Conservation (phyloP, 2,797 vertebrate species). For the Harpagifer antarcticus region DNA sequence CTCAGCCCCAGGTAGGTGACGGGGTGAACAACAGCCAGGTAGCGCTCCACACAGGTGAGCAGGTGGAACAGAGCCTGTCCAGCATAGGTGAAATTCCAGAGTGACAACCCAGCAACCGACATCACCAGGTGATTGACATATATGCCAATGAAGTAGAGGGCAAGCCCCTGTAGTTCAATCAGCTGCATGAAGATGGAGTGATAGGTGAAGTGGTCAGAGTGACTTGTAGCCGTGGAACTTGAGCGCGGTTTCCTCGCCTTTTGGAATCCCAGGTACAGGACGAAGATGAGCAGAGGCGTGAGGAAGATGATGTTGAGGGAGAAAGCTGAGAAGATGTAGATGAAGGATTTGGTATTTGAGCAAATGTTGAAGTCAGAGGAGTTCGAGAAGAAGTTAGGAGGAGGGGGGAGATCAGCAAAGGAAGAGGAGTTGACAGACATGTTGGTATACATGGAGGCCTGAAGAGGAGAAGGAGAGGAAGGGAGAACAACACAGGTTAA, state of each 20-base stretch:
- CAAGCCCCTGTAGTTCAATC: no score
- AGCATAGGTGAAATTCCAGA: no score
- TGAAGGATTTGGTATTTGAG: rapidly evolving
- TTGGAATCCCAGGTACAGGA: conserved; percentile 14
- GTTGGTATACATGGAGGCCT: no score
- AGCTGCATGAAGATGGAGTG: no score
- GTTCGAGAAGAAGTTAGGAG: not conserved
- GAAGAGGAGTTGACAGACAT: no score
- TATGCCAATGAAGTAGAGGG: no score
- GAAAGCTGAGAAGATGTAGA: not conserved
- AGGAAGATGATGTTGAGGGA: not conserved
- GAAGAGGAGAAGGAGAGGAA: no score
- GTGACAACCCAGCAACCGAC: no score
- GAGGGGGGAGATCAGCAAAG: no score
- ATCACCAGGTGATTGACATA: no score
- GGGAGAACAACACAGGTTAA: no score
- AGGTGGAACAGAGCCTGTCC: conserved; percentile 19
- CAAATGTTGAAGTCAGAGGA: not conserved
- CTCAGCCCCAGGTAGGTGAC: conserved; percentile 25
- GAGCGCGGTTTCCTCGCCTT: not conserved
- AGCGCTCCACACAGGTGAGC: conserved; percentile 42
- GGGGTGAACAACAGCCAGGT: conserved; percentile 42
- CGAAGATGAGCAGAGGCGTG: not conserved
- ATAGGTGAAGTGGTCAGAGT: conserved; percentile 11
- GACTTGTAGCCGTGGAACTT: not conserved